A percentile compares a stretch with the other conserved stretches of the same genome.
phyloP scores from a whole-genome alignment of 2,888 invertebrate genomes.

The Aphrophora alni region DNA sequence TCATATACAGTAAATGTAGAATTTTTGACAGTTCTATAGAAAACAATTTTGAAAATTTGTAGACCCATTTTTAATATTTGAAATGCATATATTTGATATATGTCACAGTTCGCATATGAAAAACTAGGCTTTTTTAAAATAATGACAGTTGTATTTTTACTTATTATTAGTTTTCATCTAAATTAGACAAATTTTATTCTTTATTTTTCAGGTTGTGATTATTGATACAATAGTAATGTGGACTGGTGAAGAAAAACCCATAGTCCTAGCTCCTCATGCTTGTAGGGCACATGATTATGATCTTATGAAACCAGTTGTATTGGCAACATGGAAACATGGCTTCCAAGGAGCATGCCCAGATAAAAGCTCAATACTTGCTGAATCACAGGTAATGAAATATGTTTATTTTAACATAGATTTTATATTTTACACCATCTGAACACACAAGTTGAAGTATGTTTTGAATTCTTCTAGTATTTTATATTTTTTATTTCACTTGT shows the following conservation, averaged over 20 bases:
- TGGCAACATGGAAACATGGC: conserved; percentile 94
- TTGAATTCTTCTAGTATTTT: neutral
- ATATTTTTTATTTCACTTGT: neutral
- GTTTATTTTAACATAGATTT: neutral
- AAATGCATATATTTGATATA: no score
- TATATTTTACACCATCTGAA: neutral
- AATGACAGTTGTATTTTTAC: no score
- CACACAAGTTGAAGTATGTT: neutral
- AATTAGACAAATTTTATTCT: no score
- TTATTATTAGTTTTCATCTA: no score
- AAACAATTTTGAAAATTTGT: no score
- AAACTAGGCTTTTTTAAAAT: no score
- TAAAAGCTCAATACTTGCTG: conserved; percentile 86
- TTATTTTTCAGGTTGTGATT: conserved; percentile 79
- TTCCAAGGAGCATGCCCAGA: conserved; percentile 95
- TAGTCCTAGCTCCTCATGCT: conserved; percentile 72
- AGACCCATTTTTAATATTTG: no score
- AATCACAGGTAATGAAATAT: conserved; percentile 70
- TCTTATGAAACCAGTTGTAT: conserved; percentile 89
- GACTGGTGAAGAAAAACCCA: conserved; percentile 78
- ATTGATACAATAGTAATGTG: conserved; percentile 87
- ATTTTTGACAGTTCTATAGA: no score
- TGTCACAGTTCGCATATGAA: no score
- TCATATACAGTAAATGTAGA: no score
- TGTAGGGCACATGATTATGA: conserved; percentile 91